A percentile compares a stretch with the other conserved stretches of the same genome.
phyloP scores from a whole-genome alignment of 2,113 vertebrate species.

The Paraplagusia blochii region DNA sequence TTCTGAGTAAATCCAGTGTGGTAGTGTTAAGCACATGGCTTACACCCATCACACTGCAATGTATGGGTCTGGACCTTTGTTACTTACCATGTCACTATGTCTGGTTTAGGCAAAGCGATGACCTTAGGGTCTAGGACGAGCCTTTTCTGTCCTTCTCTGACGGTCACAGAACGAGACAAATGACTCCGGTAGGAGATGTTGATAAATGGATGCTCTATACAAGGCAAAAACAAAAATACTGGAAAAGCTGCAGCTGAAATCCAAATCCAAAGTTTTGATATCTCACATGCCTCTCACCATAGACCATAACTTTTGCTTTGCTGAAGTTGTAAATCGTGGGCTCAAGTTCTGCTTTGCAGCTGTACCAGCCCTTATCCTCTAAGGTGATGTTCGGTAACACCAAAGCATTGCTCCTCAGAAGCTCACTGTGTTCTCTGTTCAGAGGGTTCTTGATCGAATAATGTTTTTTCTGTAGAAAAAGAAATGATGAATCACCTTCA shows the following conservation, averaged over 20 bases:
- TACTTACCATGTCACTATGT: conserved; percentile 76
- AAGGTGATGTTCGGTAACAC: conserved; percentile 75
- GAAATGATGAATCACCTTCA: neutral
- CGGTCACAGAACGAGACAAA: conserved; percentile 24
- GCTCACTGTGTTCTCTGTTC: fast-evolving
- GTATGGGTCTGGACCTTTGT: too few relatives aligned
- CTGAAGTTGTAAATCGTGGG: neutral
- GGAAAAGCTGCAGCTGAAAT: neutral
- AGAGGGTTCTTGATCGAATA: neutral
- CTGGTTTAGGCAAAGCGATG: conserved; percentile 76
- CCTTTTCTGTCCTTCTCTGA: conserved; percentile 64
- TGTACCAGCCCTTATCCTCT: conserved; percentile 77
- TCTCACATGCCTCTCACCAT: conserved; percentile 66
- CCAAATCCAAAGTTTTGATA: neutral
- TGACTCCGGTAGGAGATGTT: conserved; percentile 64
- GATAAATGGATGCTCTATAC: conserved; percentile 82
- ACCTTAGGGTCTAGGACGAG: conserved; percentile 79
- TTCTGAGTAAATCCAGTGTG: too few relatives aligned
- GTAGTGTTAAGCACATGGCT: too few relatives aligned
- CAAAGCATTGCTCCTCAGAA: conserved; percentile 60
- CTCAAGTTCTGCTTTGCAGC: conserved; percentile 66
- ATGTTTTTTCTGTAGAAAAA: conserved; percentile 57
- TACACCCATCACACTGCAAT: too few relatives aligned
- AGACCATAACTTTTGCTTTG: conserved; percentile 69
- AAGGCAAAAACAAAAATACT: conserved; percentile 21